Percentiles rank a stretch among this genome's conserved stretches.
These are phyloP conservation scores for Rhabdophis nuchalis DNA, from an alignment of 2,797 vertebrate genomes.

Conservation along the genomic window DNA sequence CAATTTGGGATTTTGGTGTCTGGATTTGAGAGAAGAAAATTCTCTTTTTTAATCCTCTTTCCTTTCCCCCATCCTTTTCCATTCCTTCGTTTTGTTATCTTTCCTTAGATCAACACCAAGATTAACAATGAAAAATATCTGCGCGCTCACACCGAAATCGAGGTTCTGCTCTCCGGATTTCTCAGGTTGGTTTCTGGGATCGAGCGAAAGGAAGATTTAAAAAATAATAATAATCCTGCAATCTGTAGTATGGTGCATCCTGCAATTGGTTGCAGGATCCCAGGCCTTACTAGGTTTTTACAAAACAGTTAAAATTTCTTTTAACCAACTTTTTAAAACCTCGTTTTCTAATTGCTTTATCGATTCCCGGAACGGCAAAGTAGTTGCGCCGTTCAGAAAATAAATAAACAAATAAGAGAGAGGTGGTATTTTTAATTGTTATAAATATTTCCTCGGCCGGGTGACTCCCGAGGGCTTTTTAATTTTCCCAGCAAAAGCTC, in stretches of 20 bases:
- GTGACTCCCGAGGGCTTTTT: neutral
- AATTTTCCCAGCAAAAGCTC: neutral
- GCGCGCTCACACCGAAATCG: slow-evolving; percentile 59
- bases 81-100: neutral
- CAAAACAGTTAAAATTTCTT: neutral
- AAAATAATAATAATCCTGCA: neutral
- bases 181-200: slow-evolving; percentile 50
- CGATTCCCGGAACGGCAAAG: neutral
- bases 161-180: slow-evolving; percentile 59
- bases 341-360: slow-evolving; percentile 20
- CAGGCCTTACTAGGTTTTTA: too few relatives aligned
- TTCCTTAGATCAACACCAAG: slow-evolving; percentile 58
- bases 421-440: slow-evolving; percentile 18
- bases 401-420: too few relatives aligned
- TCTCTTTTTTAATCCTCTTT: neutral
- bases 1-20: neutral
- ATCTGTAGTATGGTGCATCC: too few relatives aligned
- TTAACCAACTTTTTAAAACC: neutral
- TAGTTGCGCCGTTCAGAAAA: neutral
- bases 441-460: slow-evolving; percentile 13
- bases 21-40: neutral
- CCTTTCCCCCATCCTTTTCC: neutral
- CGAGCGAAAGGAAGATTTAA: neutral
- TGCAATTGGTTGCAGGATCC: too few relatives aligned
- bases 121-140: slow-evolving; percentile 66